Conservation (phyloP, 2,888 invertebrate genomes). For the Netelia melanura region DNA sequence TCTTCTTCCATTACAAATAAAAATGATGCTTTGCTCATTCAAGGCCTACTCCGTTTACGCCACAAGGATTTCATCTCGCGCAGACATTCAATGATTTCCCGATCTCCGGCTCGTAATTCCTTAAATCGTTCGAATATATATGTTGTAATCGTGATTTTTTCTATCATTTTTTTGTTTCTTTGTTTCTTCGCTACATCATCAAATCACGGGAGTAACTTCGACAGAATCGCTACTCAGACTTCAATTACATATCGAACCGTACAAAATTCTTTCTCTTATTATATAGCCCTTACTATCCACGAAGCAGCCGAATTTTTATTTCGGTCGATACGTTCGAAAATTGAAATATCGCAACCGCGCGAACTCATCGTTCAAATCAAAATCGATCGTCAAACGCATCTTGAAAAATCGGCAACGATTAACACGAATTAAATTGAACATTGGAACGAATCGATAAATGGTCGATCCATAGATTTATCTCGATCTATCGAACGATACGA, state of each 20-base stretch:
- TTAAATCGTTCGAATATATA: not conserved
- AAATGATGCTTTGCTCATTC: constrained; percentile 63
- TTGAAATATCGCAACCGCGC: not conserved
- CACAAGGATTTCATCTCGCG: constrained; percentile 23
- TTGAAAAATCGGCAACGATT: not conserved
- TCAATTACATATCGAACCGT: constrained; percentile 67
- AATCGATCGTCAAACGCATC: not conserved
- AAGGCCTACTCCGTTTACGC: constrained; percentile 67
- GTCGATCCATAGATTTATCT: not conserved
- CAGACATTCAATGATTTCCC: constrained; percentile 11
- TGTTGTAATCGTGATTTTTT: constrained; percentile 32
- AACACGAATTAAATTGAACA: too few relatives aligned
- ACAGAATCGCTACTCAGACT: constrained; percentile 59
- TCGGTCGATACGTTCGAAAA: not conserved
- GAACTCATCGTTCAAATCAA: not conserved
- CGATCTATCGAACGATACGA: not conserved
- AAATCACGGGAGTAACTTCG: constrained; percentile 51
- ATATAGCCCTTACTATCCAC: constrained; percentile 44
- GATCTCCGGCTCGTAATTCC: constrained; percentile 21
- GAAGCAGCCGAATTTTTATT: constrained; percentile 37
- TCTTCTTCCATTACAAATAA: constrained; percentile 34
- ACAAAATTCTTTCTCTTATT: constrained; percentile 61
- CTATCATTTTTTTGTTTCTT: constrained; percentile 17
- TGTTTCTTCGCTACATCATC: constrained; percentile 12
- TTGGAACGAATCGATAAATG: not conserved